phyloP scores from a whole-genome alignment of 2,888 invertebrate genomes.

The Nomada ruficornis region DNA sequence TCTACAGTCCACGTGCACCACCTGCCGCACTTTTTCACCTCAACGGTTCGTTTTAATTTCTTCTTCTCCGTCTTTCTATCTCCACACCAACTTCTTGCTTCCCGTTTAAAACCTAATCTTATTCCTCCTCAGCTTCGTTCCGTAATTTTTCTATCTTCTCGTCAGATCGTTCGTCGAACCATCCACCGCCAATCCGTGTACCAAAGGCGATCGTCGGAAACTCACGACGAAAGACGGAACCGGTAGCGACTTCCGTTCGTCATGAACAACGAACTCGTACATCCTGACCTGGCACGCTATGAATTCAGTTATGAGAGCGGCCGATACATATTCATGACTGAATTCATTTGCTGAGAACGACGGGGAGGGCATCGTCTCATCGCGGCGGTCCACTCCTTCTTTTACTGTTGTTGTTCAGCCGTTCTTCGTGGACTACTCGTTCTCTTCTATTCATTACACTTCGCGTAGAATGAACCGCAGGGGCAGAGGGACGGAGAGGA shows the following conservation, averaged over 20 bases:
- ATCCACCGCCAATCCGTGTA: too few relatives aligned
- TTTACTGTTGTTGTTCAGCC: constrained; percentile 40
- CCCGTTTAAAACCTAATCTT: too few relatives aligned
- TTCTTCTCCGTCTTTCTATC: too few relatives aligned
- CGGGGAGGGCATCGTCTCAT: constrained; percentile 75
- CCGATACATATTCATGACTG: constrained; percentile 81
- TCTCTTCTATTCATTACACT: constrained; percentile 63
- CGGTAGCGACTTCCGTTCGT: constrained; percentile 64
- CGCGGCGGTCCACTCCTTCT: constrained; percentile 64
- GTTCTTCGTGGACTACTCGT: constrained; percentile 27
- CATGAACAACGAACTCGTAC: constrained; percentile 54
- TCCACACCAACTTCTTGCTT: too few relatives aligned
- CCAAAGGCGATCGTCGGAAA: neutral
- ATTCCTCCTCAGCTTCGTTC: too few relatives aligned
- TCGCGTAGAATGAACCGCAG: constrained; percentile 36
- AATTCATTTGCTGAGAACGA: constrained; percentile 79
- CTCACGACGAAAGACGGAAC: constrained; percentile 26
- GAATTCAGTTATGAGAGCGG: constrained; percentile 76
- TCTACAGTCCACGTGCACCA: too few relatives aligned
- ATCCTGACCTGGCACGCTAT: constrained; percentile 67
- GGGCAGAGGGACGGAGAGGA: too few relatives aligned
- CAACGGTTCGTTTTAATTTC: too few relatives aligned
- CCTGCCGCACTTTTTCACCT: too few relatives aligned
- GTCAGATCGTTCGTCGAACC: neutral
- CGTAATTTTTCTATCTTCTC: too few relatives aligned